Evolutionary conservation across 2,888 invertebrate species (phyloP), one percentile per base, ranked within the genome.

Genomic region (Erebia palarica): DNA sequence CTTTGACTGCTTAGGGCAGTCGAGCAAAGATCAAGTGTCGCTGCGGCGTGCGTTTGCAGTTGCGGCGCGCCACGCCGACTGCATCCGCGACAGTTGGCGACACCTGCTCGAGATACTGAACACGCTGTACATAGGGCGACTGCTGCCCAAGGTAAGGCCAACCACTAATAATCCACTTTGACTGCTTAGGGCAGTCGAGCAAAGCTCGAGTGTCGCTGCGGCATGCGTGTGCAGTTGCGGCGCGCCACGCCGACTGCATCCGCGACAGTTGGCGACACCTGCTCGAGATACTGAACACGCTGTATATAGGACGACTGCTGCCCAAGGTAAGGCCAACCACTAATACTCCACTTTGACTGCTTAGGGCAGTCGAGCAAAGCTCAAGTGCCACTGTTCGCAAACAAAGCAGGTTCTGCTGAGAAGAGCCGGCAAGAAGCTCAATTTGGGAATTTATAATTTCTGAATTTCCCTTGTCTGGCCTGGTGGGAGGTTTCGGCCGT

Each of bases 241-340:
- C 98, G 80, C 95, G 97, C 1, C 97, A 99, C 87, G 99, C 99
- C 0, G 98, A 99, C 89, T 97, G 96, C 75, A 93, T 99, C 74
- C 94, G 99, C 44, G 98, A 97, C 82, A 97, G 99, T 10, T 99
- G 99, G 99, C 96, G 97, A 79, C 98, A 98, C 80, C 95, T 99
- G 69, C 94, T 99, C 60, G 99, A 99, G 84, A 96, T 98, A 69
- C 94, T 99, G 77, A 93, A 97, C 69, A 97, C 98, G 70, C 93
- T 99, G 1, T 99, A 97, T 86, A 95, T 96, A 27, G 96, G 97
- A 27, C 96, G 96, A 77, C 91, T 99, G 64, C 90, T 99, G 73
- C 98, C 99, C 3, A 96, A 96, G 85, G 93, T 92, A 36, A 36
- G 0, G 36, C 36, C 36, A 1, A 7, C 27, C 27, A 27, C 27